Evolutionary conservation across 2,797 vertebrate species (phyloP), one percentile per base, ranked within the genome.

Genomic region (Sebastes diploproa): DNA sequence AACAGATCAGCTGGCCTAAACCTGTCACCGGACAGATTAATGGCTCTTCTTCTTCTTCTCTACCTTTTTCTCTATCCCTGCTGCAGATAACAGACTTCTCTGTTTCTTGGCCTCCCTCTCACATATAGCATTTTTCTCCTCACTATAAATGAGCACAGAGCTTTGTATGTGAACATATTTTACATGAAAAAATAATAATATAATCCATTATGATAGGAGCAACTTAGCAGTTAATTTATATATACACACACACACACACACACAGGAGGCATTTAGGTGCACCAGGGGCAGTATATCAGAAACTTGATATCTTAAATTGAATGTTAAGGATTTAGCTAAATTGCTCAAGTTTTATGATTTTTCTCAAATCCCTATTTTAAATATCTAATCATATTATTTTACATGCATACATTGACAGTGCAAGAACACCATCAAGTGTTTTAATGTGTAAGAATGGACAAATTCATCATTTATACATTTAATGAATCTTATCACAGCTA

Each of bases 11-110:
- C 84, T 88, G 94, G 87, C 92, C 94, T 90, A 89, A 94, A 94
- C 94, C 92, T 78, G 92, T 94, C 93, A 92, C 50, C 7, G 16
- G 56, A 76, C 77, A 92, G 92, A 95, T 94, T 93, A 94, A 95
- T 91, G 87, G 56, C 74, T 78, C 23, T 20, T 70, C 72, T 69
- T 75, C 61, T 74, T 81, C 61, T 74, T 82, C 78, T 66, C 78
- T 75, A 77, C 78, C 77, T 86, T 77, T 68, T 76, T 81, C 59
- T 20, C 25, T 54, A 32, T 77, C 55, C 76, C 81, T 83, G 84
- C 81, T 79, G 90, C 86, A 88, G 94, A 94, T 94, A 93, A 93
- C 82, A 78, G n/a, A 63, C 68, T 78, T 56, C 72, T 65, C 60
- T 64, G 58, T 82, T 63, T 79, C 32, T 66, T 16, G 23, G 67